Conservation (phyloP, 1,140 invertebrate species). For the Dryas iulia region DNA sequence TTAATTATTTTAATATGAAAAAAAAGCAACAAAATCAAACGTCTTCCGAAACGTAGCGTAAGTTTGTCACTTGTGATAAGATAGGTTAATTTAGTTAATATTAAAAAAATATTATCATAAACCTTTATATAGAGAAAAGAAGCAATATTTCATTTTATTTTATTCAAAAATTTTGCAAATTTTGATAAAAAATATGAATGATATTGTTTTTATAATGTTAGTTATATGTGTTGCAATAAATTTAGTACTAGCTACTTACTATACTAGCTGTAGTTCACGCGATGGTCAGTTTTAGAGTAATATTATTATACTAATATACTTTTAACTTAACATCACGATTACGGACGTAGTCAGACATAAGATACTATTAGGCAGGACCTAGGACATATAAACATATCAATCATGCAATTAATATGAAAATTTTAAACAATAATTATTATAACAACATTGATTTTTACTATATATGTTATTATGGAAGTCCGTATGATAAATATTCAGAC, state of each 20-base stretch:
- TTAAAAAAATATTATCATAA: not conserved
- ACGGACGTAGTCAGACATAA: not conserved
- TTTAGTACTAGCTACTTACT: not conserved
- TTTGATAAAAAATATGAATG: not conserved
- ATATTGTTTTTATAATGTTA: not conserved
- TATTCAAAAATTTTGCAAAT: too few relatives aligned
- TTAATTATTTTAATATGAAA: slow-evolving; percentile 1
- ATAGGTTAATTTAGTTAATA: slow-evolving; percentile 5
- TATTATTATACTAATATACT: not conserved
- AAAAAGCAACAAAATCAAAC: slow-evolving; percentile 32
- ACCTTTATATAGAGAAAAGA: not conserved
- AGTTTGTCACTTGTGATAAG: slow-evolving; percentile 24
- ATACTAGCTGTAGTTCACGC: not conserved
- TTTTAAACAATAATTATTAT: too few relatives aligned
- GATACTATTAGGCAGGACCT: too few relatives aligned
- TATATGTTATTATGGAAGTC: too few relatives aligned
- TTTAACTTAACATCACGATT: not conserved
- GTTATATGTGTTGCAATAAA: not conserved
- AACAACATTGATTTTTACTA: too few relatives aligned
- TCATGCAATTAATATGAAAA: too few relatives aligned
- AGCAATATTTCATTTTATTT: not conserved
- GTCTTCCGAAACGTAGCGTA: slow-evolving; percentile 22
- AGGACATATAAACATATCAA: too few relatives aligned
- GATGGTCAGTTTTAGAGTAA: slow-evolving; percentile 39
- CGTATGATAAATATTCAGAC: too few relatives aligned